These are phyloP conservation scores for Neuroscelio doddi DNA, from an alignment of 2,888 invertebrate genomes.

Conservation along the genomic window DNA sequence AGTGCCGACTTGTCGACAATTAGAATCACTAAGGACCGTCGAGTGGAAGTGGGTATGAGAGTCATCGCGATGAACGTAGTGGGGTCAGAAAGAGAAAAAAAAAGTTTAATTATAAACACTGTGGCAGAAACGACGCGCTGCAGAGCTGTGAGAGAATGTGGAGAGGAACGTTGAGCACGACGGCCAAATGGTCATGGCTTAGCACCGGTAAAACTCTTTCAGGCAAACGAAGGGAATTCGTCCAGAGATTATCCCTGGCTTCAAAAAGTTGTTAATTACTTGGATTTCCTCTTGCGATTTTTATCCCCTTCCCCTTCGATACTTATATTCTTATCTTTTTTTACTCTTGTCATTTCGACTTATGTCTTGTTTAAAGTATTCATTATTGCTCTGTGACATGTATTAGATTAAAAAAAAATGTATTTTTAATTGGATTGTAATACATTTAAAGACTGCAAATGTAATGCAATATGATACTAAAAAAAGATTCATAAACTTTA, in stretches of 20 bases:
- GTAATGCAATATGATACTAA: too few species aligned
- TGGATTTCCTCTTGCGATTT: constrained; percentile 64
- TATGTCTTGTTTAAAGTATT: neutral
- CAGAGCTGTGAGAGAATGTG: constrained; percentile 50
- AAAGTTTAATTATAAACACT: constrained; percentile 71
- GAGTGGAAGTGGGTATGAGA: constrained; percentile 51
- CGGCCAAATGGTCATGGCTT: constrained; percentile 72
- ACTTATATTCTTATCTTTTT: constrained; percentile 42
- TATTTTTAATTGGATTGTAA: neutral
- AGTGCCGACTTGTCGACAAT: constrained; percentile 61
- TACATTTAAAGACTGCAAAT: too few species aligned
- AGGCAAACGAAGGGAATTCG: constrained; percentile 72
- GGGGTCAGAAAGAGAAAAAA: constrained; percentile 50
- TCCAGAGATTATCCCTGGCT: constrained; percentile 71
- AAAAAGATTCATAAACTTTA: too few species aligned
- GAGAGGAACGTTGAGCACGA: constrained; percentile 57
- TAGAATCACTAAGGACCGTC: constrained; percentile 68
- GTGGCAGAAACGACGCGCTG: constrained; percentile 49
- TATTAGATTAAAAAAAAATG: neutral
- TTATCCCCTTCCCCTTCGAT: constrained; percentile 41
- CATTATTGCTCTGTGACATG: neutral
- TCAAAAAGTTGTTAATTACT: constrained; percentile 73
- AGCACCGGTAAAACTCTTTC: constrained; percentile 69
- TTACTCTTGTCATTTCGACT: constrained; percentile 4
- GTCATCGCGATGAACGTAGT: constrained; percentile 29